A percentile compares a stretch with the other conserved stretches of the same genome.
Evolutionary conservation across 2,797 vertebrate genomes (phyloP).

Genomic region (Lophotriccus pileatus): DNA sequence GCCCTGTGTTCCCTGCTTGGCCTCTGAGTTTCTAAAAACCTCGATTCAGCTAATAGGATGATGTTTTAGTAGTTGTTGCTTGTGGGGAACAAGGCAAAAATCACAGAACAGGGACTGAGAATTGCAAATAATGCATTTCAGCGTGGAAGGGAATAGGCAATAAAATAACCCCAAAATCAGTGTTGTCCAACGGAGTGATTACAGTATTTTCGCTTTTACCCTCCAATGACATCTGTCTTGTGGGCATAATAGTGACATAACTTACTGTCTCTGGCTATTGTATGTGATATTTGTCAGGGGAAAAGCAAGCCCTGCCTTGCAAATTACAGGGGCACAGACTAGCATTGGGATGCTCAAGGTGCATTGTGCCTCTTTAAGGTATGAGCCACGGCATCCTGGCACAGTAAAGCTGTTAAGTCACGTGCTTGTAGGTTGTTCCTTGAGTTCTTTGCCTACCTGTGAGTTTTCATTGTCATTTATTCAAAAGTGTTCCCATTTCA

Average conservation of each 20-base stretch:
- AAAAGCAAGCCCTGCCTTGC: background rate
- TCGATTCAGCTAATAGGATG: rapidly evolving
- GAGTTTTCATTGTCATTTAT: slow-evolving; percentile 11
- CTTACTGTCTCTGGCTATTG: background rate
- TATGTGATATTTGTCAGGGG: rapidly evolving
- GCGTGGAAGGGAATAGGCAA: background rate
- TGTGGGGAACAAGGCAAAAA: background rate
- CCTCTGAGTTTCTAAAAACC: background rate
- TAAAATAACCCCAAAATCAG: too few relatives aligned
- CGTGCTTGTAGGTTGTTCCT: background rate
- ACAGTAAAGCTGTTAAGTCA: background rate
- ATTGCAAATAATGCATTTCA: background rate
- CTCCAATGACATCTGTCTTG: background rate
- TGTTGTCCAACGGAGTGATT: background rate
- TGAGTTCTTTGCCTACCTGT: background rate
- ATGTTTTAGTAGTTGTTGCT: background rate
- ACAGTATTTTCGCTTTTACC: background rate
- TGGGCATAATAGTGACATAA: background rate
- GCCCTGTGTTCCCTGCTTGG: background rate
- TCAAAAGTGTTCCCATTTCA: slow-evolving; percentile 3
- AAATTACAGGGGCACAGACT: background rate
- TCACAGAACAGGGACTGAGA: background rate
- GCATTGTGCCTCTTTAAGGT: background rate
- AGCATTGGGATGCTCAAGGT: background rate
- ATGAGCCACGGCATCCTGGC: background rate